Base-by-base conservation (phyloP, 1,140 invertebrate genomes). In the Calosoma granatense region DNA sequence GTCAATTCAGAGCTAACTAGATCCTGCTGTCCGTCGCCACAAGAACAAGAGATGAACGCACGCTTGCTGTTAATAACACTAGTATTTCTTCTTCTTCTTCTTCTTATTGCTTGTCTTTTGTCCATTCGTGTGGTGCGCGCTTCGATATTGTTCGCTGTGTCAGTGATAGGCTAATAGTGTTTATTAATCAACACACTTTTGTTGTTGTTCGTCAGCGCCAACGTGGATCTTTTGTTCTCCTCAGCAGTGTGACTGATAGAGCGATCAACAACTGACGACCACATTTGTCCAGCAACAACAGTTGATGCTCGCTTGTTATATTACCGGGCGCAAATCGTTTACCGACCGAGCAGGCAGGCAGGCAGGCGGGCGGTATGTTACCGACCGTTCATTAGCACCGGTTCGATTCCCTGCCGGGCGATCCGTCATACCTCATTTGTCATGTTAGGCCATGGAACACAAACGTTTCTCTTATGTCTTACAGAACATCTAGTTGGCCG, bases 221-320 rank as follows among this genome's bases (percentile, higher is more conserved):
- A 36, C 26, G 26, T 9, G 6, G 6, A n/a, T 36, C 26, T 36
- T 36, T 36, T 36, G 26, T 36, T n/a, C n/a, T n/a, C n/a, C n/a
- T n/a, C n/a, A n/a, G 65, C 65, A 53, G 57, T 53, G 61, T 68
- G 66, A 68, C 65, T 59, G 64, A 68, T 68, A 64, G 66, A 68
- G 66, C 66, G 65, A 68, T 68, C 66, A 68, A 60, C 62, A 57
- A 61, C 62, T 66, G 66, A 68, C 64, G 65, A 65, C 57, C 62
- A 56, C 63, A 65, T 66, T 67, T 67, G 58, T 66, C 61, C 59
- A 56, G 51, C 61, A 64, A 65, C 53, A 54, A 57, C 22, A 9
- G 26, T n/a, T n/a, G 6, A 36, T 51, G 36, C 19, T 21, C 20
- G 53, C 6, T 22, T 14, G 14, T 14, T 22, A 9, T 22, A 12